Evolutionary conservation across 1,140 invertebrate genomes (phyloP), one percentile per base, ranked within the genome.

Genomic region (Aphis gossypii): DNA sequence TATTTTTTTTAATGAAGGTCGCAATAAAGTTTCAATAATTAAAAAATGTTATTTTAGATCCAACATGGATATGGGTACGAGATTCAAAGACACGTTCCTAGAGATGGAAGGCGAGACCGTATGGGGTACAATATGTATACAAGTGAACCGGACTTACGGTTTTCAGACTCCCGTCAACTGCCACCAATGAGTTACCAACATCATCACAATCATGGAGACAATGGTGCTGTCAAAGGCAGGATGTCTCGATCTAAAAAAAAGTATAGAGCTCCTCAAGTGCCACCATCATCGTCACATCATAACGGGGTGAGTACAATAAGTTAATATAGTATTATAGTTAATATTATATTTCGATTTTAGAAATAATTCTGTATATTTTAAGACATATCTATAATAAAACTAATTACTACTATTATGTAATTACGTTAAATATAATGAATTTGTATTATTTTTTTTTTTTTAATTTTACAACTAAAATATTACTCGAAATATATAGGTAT

Each of bases 71-170:
- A 93, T 44, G 82, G 38, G n/a, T 93, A 93, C 11, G 68, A 93
- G 20, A 68, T 51, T 7, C 92, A 48, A 20, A 86, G 48, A 44
- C 92, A 86, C 25, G n/a, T 41, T 7, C 82, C 44, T 35, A n/a
- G 76, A 9, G 92, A 93, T 38, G 82, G 48, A 14, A 84, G 82
- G 20, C 76, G 48, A 56, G 76, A 84, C 56, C 92, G 82, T 93
- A 86, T 93, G 48, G 92, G 82, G 4, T 86, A 93, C 38, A 93
- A 93, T 38, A 93, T 94, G 94, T 97, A 97, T 95, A 97, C 96
- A 30, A 97, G 97, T 88, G 97, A 97, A 95, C 97, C 97, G 18
- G 97, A 98, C 95, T 95, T 97, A 14, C 94, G 96, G 38, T 95
- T 95, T 84, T n/a, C 90, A n/a, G 44, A 84, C 18, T 44, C 51